Evolutionary conservation across 1,140 invertebrate genomes (phyloP).

Genomic region (Ceratina japonica): DNA sequence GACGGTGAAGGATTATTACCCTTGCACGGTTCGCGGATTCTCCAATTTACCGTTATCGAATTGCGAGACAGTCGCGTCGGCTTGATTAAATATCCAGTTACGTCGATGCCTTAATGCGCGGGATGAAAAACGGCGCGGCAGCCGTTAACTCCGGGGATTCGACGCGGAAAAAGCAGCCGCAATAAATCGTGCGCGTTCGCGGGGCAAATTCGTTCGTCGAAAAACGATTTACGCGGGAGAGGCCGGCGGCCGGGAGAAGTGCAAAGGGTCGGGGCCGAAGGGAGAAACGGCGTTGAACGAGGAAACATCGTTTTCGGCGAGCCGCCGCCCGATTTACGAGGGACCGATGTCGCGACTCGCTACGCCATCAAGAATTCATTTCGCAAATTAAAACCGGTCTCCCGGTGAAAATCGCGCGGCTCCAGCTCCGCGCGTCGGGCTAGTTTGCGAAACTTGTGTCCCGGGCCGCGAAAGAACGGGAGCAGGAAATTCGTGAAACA

Average conservation of each 20-base stretch:
- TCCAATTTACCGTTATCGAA: background rate
- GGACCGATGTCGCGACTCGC: slow-evolving; percentile 3
- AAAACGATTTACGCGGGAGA: slow-evolving; percentile 14
- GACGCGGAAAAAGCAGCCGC: slow-evolving; percentile 22
- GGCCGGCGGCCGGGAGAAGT: too few relatives aligned
- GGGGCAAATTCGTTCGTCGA: slow-evolving; percentile 25
- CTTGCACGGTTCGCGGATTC: background rate
- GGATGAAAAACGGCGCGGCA: slow-evolving; percentile 8
- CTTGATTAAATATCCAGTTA: slow-evolving; percentile 26
- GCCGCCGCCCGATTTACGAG: slow-evolving; percentile 25
- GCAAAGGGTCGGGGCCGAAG: background rate
- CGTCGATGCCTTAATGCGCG: slow-evolving; percentile 8
- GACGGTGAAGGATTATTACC: background rate
- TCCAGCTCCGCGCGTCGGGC: too few relatives aligned
- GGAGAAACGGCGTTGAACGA: background rate
- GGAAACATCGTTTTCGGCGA: slow-evolving; percentile 8
- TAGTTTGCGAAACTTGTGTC: background rate
- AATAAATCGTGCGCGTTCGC: slow-evolving; percentile 20
- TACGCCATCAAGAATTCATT: slow-evolving; percentile 43
- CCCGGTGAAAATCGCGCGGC: background rate
- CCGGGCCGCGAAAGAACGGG: slow-evolving; percentile 3
- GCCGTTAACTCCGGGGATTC: background rate
- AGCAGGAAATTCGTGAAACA: slow-evolving; percentile 8
- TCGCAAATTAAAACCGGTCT: slow-evolving; percentile 42
- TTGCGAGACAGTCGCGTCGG: background rate